Conservation (phyloP, 2,888 invertebrate genomes). For the Hemaris fuciformis region DNA sequence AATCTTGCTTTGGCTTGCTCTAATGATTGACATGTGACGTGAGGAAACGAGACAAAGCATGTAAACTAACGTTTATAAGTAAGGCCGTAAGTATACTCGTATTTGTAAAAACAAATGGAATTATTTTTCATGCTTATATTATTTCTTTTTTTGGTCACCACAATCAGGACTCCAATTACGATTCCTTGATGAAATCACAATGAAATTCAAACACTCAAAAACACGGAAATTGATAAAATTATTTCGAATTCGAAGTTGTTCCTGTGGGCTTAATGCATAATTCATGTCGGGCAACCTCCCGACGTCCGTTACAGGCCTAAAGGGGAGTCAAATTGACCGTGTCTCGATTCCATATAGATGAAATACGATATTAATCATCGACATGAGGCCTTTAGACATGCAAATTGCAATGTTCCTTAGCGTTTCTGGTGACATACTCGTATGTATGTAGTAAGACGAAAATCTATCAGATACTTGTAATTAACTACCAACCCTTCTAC, state of each 20-base stretch:
- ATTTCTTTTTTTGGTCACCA: not conserved
- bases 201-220: not conserved
- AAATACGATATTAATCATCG: slow-evolving; percentile 51
- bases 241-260: not conserved
- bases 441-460: no score
- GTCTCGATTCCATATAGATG: slow-evolving; percentile 54
- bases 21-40: no score
- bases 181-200: not conserved
- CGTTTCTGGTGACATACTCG: no score
- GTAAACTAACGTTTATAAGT: no score
- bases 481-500: no score
- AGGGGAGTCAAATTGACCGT: slow-evolving; percentile 65
- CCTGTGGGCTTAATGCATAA: slow-evolving; percentile 56
- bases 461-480: no score
- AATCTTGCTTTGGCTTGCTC: no score
- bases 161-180: not conserved
- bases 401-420: no score
- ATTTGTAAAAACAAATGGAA: no score
- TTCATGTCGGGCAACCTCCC: slow-evolving; percentile 57
- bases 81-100: no score
- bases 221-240: not conserved
- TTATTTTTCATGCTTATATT: no score
- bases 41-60: no score
- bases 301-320: slow-evolving; percentile 53
- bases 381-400: slow-evolving; percentile 7